Conservation (phyloP, 2,888 invertebrate species). For the Crematogaster levior region DNA sequence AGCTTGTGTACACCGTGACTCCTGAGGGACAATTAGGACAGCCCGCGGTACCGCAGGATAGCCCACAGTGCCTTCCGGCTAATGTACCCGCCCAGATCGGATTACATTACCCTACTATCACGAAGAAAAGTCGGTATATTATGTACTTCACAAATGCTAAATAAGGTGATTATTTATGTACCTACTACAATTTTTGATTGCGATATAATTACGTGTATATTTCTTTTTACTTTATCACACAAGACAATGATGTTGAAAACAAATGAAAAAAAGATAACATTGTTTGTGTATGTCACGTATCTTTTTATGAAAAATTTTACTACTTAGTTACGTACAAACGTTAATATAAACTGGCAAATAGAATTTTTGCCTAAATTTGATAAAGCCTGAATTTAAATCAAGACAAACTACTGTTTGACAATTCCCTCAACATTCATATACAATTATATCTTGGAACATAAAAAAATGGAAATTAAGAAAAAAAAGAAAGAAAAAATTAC, state of each 20-base stretch:
- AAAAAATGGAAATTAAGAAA: neutral
- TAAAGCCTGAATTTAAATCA: neutral
- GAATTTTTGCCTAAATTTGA: too few species aligned
- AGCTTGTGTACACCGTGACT: conserved; percentile 60
- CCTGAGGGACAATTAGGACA: conserved; percentile 72
- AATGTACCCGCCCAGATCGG: conserved; percentile 71
- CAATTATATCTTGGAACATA: neutral
- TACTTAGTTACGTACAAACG: neutral
- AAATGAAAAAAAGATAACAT: neutral
- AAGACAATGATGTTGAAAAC: neutral
- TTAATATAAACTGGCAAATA: neutral
- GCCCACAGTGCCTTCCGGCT: conserved; percentile 60
- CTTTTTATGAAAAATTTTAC: neutral
- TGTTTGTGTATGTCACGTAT: neutral
- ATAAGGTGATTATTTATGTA: neutral
- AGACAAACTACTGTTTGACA: neutral
- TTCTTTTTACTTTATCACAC: neutral
- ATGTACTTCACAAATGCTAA: conserved; percentile 39
- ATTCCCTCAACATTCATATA: neutral
- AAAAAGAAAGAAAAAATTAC: neutral
- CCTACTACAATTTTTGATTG: neutral
- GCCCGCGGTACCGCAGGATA: conserved; percentile 60
- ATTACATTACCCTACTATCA: conserved; percentile 65
- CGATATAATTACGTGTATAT: neutral
- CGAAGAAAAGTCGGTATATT: conserved; percentile 3